Conservation (phyloP, 2,113 vertebrate species). For the Herpailurus yagouaroundi region DNA sequence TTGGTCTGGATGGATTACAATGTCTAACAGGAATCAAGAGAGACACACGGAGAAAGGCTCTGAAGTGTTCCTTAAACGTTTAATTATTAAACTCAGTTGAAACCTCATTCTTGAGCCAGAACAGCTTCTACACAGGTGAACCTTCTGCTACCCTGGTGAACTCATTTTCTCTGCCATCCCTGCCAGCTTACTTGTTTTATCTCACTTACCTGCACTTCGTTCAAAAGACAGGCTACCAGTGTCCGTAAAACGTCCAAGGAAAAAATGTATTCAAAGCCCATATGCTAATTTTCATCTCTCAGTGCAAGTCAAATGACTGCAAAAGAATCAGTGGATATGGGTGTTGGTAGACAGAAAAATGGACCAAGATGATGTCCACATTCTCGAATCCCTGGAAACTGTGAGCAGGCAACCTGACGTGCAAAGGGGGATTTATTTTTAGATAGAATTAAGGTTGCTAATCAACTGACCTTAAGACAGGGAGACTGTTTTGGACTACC, state of each 20-base stretch:
- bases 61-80: background rate
- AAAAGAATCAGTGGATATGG: background rate
- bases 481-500: background rate
- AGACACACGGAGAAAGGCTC: background rate
- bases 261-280: background rate
- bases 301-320: background rate
- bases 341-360: background rate
- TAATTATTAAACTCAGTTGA: slow-evolving; percentile 25
- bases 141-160: background rate
- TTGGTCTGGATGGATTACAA: background rate
- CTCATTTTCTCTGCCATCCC: background rate
- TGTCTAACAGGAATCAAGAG: background rate
- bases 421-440: background rate
- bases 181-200: background rate
- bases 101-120: background rate
- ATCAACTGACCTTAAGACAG: background rate
- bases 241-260: background rate
- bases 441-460: background rate
- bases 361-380: background rate
- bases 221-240: background rate
- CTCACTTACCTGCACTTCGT: background rate
- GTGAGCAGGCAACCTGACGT: background rate
- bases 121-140: background rate
- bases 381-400: background rate
- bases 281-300: background rate